Conservation (phyloP, 1,140 invertebrate species). For the Galleria mellonella region DNA sequence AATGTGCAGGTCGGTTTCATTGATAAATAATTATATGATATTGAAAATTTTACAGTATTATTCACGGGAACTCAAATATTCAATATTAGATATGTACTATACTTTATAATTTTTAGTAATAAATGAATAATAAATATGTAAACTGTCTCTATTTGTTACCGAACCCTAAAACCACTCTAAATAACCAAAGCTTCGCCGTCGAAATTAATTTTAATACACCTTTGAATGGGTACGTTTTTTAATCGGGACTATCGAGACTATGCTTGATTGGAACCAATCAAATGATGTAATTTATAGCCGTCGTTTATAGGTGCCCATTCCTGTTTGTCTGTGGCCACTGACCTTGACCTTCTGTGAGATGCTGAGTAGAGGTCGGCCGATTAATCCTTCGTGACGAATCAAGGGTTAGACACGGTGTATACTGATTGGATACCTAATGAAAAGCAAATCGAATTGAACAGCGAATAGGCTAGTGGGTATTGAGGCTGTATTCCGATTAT, state of each 20-base stretch:
- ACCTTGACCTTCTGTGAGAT: constrained; percentile 47
- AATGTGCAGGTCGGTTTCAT: too few relatives aligned
- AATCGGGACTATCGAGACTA: constrained; percentile 48
- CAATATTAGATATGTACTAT: too few relatives aligned
- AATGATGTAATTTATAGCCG: constrained; percentile 58
- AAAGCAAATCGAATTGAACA: constrained; percentile 32
- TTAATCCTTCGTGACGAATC: constrained; percentile 58
- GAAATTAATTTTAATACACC: constrained; percentile 32
- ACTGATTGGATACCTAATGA: constrained; percentile 48
- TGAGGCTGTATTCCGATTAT: neutral
- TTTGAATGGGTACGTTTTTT: constrained; percentile 36
- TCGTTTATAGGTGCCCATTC: constrained; percentile 25
- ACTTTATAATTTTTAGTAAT: too few relatives aligned
- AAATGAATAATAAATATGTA: too few relatives aligned
- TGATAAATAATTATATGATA: too few relatives aligned
- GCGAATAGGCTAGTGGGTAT: constrained; percentile 29
- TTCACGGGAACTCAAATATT: too few relatives aligned
- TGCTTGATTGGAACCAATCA: constrained; percentile 64
- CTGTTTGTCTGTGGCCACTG: constrained; percentile 17
- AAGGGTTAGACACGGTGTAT: constrained; percentile 33
- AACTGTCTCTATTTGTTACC: too few relatives aligned
- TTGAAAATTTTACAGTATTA: too few relatives aligned
- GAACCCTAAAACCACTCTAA: too few relatives aligned
- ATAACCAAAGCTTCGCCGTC: too few relatives aligned
- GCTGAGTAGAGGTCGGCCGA: constrained; percentile 10